These are phyloP conservation scores for Bungarus multicinctus DNA, from an alignment of 2,113 vertebrate species.

Conservation along the genomic window DNA sequence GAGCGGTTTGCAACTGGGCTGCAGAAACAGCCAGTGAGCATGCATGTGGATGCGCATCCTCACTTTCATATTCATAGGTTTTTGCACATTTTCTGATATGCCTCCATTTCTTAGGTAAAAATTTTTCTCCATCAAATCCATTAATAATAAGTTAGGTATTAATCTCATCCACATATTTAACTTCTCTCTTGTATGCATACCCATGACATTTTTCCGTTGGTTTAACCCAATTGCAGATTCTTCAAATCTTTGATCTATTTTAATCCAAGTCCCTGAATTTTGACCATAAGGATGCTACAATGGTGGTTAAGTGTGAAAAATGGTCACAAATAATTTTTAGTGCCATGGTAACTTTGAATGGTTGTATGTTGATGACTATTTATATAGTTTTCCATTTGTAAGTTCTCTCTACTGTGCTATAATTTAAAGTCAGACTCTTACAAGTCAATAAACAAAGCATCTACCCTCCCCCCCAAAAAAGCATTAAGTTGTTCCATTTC, in stretches of 20 bases:
- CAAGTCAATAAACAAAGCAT: not conserved
- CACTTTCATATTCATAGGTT: too few species aligned
- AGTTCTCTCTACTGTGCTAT: not conserved
- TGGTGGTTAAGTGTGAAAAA: not conserved
- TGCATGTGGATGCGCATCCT: too few species aligned
- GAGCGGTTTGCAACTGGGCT: too few species aligned
- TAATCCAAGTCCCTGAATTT: not conserved
- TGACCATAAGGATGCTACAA: not conserved
- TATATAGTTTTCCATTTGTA: not conserved
- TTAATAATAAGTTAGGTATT: not conserved
- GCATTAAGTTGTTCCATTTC: not conserved
- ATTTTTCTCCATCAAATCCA: too few species aligned
- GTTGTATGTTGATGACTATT: not conserved
- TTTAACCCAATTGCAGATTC: not conserved
- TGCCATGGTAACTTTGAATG: not conserved
- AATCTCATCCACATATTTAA: not conserved
- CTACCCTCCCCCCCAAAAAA: not conserved
- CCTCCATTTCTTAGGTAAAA: too few species aligned
- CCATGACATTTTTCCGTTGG: not conserved
- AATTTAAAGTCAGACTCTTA: not conserved
- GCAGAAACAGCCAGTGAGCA: too few species aligned
- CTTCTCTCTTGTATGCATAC: not conserved
- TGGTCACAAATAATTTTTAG: not conserved
- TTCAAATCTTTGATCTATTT: not conserved
- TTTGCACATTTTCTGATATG: too few species aligned